These are phyloP conservation scores for Anabas testudineus DNA, from an alignment of 2,797 vertebrate genomes.

Conservation along the genomic window DNA sequence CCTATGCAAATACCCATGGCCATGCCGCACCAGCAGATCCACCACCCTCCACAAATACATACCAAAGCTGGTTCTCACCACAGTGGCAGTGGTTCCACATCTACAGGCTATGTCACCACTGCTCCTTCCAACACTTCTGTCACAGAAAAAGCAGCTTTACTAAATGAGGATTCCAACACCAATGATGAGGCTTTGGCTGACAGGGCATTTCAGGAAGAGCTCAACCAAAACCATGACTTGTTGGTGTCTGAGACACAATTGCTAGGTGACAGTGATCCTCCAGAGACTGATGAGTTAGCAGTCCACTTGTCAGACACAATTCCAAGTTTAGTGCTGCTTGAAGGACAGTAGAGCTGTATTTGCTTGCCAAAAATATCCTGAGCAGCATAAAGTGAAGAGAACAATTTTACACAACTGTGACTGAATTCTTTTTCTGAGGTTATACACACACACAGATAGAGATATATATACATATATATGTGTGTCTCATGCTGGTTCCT, in stretches of 20 bases:
- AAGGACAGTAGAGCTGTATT: conserved; percentile 45
- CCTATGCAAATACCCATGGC: conserved; percentile 95
- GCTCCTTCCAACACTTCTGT: conserved; percentile 90
- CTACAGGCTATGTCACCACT: conserved; percentile 95
- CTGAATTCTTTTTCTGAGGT: conserved; percentile 66
- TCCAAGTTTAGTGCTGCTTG: conserved; percentile 25
- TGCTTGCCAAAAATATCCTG: conserved; percentile 38
- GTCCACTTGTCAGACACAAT: conserved; percentile 61
- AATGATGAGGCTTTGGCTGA: conserved; percentile 83
- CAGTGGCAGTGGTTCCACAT: conserved; percentile 96
- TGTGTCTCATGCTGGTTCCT: conserved; percentile 47
- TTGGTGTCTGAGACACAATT: conserved; percentile 94
- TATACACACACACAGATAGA: conserved; percentile 13
- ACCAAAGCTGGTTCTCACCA: conserved; percentile 94
- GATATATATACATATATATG: conserved; percentile 24
- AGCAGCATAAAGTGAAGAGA: conserved; percentile 73
- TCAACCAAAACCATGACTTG: conserved; percentile 83
- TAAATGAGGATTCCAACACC: conserved; percentile 78
- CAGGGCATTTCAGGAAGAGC: conserved; percentile 82
- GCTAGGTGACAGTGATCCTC: conserved; percentile 89
- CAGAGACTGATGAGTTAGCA: conserved; percentile 81
- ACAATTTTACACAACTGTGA: conserved; percentile 57
- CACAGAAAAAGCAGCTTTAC: conserved; percentile 88
- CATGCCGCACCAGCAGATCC: conserved; percentile 92
- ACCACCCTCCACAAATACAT: conserved; percentile 83